A percentile compares a stretch with the other conserved stretches of the same genome.
phyloP scores from a whole-genome alignment of 1,140 invertebrate genomes.

The Macrocentrus cingulum region DNA sequence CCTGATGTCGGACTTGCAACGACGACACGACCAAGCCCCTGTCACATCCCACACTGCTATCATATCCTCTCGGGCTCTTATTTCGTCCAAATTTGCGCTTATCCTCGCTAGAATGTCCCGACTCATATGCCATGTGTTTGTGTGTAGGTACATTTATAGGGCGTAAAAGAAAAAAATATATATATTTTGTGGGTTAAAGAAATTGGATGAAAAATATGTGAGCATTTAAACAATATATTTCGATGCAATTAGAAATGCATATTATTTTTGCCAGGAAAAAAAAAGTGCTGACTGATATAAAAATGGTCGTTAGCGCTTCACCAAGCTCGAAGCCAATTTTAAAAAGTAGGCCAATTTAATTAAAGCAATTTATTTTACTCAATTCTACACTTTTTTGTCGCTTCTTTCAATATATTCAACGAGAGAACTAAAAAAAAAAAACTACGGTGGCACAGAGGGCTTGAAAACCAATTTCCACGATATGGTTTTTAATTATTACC shows the following conservation, averaged over 20 bases:
- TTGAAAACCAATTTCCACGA: slow-evolving; percentile 27
- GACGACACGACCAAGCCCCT: too few relatives aligned
- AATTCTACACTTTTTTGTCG: background rate
- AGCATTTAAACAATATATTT: too few relatives aligned
- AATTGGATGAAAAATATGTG: too few relatives aligned
- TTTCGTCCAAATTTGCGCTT: too few relatives aligned
- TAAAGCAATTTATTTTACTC: slow-evolving; percentile 24
- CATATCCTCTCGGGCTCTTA: too few relatives aligned
- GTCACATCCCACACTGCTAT: too few relatives aligned
- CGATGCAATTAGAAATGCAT: background rate
- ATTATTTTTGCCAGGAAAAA: background rate
- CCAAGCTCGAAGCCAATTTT: slow-evolving; percentile 31
- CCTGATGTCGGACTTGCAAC: too few relatives aligned
- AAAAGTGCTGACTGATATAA: background rate
- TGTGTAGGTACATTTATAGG: too few relatives aligned
- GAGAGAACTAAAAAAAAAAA: slow-evolving; percentile 13
- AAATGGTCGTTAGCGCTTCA: slow-evolving; percentile 23
- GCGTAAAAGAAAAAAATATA: too few relatives aligned
- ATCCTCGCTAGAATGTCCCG: too few relatives aligned
- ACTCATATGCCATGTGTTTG: too few relatives aligned
- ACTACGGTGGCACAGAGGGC: background rate
- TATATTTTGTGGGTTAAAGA: too few relatives aligned
- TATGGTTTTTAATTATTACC: slow-evolving; percentile 24
- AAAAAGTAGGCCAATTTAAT: slow-evolving; percentile 27
- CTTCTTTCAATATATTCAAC: background rate